phyloP scores from a whole-genome alignment of 2,888 invertebrate genomes.

The Sminthurinus aureus region DNA sequence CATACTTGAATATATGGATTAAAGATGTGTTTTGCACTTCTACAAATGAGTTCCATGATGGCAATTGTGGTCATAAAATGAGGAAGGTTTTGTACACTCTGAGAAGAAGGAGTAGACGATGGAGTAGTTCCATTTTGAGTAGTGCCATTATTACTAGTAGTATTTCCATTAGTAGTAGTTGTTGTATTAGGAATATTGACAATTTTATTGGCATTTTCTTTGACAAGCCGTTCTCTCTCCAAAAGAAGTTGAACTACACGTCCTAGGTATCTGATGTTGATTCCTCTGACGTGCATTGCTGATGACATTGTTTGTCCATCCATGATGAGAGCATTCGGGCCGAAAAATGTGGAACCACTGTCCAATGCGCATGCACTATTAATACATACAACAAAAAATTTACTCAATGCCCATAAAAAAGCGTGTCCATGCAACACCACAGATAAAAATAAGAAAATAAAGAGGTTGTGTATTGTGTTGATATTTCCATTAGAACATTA shows the following conservation, averaged over 20 bases:
- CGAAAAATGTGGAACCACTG: slow-evolving; percentile 59
- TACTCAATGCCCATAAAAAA: slow-evolving; percentile 3
- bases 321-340: slow-evolving; percentile 67
- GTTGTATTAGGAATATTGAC: slow-evolving; percentile 23
- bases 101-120: slow-evolving; percentile 14
- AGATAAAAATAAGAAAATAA: background rate
- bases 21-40: slow-evolving; percentile 94
- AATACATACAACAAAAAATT: slow-evolving; percentile 10
- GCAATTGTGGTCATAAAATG: slow-evolving; percentile 87
- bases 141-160: slow-evolving; percentile 13
- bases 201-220: slow-evolving; percentile 45
- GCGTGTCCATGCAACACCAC: slow-evolving; percentile 3
- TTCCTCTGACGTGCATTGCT: slow-evolving; percentile 92
- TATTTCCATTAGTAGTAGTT: background rate
- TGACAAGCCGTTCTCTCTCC: slow-evolving; percentile 52
- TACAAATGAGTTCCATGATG: slow-evolving; percentile 85
- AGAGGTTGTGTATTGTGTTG: no score
- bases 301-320: slow-evolving; percentile 93
- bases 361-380: slow-evolving; percentile 59
- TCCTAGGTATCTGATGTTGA: slow-evolving; percentile 97
- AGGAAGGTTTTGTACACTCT: slow-evolving; percentile 53
- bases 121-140: slow-evolving; percentile 23
- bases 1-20: slow-evolving; percentile 84
- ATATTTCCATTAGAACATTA: no score
- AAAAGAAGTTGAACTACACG: slow-evolving; percentile 56